Evolutionary conservation across 2,888 invertebrate species (phyloP), one percentile per base, ranked within the genome.

Genomic region (Orgyia antiqua): DNA sequence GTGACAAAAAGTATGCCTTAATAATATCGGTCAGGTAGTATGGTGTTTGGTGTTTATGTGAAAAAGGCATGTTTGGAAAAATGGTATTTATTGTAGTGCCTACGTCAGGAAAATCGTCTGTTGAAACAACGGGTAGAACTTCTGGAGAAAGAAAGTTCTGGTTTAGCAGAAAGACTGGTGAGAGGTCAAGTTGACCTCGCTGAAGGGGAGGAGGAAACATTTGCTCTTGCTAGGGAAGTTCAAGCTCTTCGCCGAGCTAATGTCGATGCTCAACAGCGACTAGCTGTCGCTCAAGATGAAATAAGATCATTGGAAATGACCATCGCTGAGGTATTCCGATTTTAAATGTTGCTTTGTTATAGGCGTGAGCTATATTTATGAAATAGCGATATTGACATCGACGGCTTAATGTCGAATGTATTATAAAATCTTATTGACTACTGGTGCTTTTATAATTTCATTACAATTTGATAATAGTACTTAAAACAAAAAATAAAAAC

Each of bases 61-160:
- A 44, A 33, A 49, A 37, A 36, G 42, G 50, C 39, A 31, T 48
- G 31, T 45, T 51, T 45, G 40, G 52, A 33, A 48, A 37, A 42
- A 27, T 43, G 52, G 49, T 51, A 51, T 51, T 51, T 36, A 49
- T 51, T 51, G 2, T 61, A 84, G 83, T 83, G 83, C 44, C 86
- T 97, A 33, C 88, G 98, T 41, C 96, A 98, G 45, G 99, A 99
- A 83, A 99, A 99, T 72, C 92, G 97, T 45, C 89, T 99, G 31
- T 87, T 99, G n/a, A 91, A 97, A 44, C 98, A 99, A 66, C 89
- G 98, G 36, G 97, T 98, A 47, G 98, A 98, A 63, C 91, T 98
- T 45, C 84, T 99, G 31, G 99, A 99, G 76, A 96, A 94, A 31
- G 96, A 96, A 68, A 97, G 97, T 31, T 95, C 96, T 3, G 95